Percentiles rank a stretch among this genome's conserved stretches.
Conservation (phyloP, 2,797 vertebrate species). For the Anolis apletophallus region DNA sequence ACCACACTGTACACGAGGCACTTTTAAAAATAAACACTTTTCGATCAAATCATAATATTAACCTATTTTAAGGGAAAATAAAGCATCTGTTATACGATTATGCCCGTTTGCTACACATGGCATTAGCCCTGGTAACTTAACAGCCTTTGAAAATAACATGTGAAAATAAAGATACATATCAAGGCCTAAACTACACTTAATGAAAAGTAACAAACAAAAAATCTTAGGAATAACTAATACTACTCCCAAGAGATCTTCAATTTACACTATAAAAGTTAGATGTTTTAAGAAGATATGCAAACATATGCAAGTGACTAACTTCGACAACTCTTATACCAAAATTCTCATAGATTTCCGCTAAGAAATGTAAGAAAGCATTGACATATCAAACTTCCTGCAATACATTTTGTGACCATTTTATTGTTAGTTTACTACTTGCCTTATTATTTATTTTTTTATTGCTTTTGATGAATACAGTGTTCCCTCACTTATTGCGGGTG, state of each 20-base stretch:
- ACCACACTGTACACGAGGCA: background rate
- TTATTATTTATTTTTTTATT: background rate
- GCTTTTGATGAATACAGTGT: background rate
- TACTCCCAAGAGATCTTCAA: background rate
- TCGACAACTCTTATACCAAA: background rate
- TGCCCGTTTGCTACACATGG: background rate
- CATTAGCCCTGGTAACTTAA: background rate
- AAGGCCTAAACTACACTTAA: slow-evolving; percentile 2
- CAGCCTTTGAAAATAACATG: background rate
- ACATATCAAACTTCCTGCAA: too few relatives aligned
- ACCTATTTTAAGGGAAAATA: slow-evolving; percentile 9
- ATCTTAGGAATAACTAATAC: background rate
- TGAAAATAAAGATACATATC: slow-evolving; percentile 1
- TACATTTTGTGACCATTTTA: too few relatives aligned
- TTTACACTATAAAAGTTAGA: background rate
- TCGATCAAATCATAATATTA: slow-evolving; percentile 25
- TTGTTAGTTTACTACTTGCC: too few relatives aligned
- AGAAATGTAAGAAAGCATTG: background rate
- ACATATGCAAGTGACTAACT: background rate
- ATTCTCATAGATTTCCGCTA: background rate
- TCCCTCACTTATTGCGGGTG: too few relatives aligned
- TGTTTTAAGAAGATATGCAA: background rate
- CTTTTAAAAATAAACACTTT: slow-evolving; percentile 8
- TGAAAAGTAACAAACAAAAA: background rate
- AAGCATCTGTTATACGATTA: background rate